Evolutionary conservation across 2,113 vertebrate species (phyloP).

Genomic region (Formicarius rufipectus): DNA sequence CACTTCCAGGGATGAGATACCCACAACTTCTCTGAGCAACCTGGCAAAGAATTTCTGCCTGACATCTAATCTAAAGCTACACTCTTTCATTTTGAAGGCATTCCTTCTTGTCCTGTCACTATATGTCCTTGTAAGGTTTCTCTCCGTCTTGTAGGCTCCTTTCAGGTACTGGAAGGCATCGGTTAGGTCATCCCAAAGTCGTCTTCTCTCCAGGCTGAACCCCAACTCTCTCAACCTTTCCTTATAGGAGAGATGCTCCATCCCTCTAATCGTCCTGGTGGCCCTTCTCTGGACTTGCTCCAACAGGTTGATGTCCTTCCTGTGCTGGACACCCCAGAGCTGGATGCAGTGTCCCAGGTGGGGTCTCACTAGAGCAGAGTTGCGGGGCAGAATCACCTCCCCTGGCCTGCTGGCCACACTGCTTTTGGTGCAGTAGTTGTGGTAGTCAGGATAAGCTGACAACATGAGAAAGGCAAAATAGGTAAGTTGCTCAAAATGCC

Average conservation of each 20-base stretch:
- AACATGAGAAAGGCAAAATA: background rate
- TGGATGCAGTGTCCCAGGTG: background rate
- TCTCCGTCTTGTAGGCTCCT: background rate
- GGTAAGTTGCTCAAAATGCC: background rate
- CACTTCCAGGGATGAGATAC: background rate
- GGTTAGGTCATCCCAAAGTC: background rate
- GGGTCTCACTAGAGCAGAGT: background rate
- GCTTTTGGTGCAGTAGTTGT: background rate
- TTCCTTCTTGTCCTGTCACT: background rate
- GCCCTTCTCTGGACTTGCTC: background rate
- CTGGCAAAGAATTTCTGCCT: background rate
- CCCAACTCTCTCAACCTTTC: background rate
- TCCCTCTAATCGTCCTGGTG: background rate
- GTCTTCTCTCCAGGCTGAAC: background rate
- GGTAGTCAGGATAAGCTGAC: background rate
- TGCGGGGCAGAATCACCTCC: background rate
- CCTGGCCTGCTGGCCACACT: background rate
- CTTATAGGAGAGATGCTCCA: background rate
- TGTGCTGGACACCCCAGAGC: background rate
- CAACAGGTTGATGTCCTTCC: background rate
- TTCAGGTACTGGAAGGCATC: background rate
- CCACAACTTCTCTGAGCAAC: background rate
- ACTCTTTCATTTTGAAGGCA: background rate
- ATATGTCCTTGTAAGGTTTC: background rate
- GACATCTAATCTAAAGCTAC: background rate